Evolutionary conservation across 2,113 vertebrate genomes (phyloP).

Genomic region (Corvus hawaiiensis): DNA sequence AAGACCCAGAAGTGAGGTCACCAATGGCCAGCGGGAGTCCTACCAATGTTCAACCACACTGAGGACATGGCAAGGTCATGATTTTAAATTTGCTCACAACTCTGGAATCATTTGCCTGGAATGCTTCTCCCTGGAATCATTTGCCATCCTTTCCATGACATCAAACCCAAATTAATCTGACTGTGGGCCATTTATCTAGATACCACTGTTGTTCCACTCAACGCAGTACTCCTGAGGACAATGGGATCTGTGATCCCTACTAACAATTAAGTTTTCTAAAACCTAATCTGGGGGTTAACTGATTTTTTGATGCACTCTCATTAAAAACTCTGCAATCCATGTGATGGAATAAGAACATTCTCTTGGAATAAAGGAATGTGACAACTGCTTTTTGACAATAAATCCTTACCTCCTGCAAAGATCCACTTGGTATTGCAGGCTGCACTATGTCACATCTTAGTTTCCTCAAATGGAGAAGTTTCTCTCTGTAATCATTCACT

Average conservation of each 20-base stretch:
- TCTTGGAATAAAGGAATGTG: not conserved
- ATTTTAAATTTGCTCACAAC: not conserved
- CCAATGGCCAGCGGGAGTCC: accelerated
- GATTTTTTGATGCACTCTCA: not conserved
- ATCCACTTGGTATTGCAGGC: conserved; percentile 70
- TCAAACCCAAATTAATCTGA: not conserved
- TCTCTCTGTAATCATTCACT: conserved; percentile 92
- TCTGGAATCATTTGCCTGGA: not conserved
- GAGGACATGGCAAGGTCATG: not conserved
- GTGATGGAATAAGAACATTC: not conserved
- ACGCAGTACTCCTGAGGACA: not conserved
- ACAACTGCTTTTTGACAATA: not conserved
- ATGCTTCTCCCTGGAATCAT: not conserved
- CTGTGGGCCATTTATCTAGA: not conserved
- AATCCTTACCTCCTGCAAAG: conserved; percentile 82
- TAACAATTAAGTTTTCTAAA: not conserved
- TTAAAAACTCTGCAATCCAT: not conserved
- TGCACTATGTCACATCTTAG: conserved; percentile 86
- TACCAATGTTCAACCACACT: not conserved
- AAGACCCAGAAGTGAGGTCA: not conserved
- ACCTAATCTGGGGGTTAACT: not conserved
- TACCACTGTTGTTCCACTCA: not conserved
- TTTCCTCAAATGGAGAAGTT: conserved; percentile 90
- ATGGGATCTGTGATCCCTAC: not conserved
- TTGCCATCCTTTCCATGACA: not conserved